Conservation (phyloP, 2,797 vertebrate genomes). For the Nasua narica region DNA sequence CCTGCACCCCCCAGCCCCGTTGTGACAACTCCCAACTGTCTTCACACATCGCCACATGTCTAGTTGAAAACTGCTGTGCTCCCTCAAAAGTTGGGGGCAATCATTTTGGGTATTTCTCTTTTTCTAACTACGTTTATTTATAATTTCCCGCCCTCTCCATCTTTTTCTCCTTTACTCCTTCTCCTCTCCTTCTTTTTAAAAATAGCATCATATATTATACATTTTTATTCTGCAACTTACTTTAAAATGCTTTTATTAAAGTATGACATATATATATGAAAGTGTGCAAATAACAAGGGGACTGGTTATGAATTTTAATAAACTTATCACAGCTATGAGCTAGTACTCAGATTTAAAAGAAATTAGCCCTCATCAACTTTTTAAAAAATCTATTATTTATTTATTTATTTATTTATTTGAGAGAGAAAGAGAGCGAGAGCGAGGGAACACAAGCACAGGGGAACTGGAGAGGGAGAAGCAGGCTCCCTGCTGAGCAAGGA, state of each 20-base stretch:
- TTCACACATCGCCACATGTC: background rate
- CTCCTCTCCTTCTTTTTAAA: background rate
- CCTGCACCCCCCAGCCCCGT: no score
- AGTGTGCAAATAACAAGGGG: background rate
- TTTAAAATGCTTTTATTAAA: background rate
- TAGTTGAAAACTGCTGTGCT: background rate
- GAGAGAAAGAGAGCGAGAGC: no score
- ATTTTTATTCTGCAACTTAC: background rate
- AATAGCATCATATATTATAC: background rate
- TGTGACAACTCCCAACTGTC: background rate
- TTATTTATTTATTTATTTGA: no score
- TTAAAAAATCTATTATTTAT: background rate
- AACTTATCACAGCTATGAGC: background rate
- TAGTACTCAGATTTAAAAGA: background rate
- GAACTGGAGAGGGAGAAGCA: no score
- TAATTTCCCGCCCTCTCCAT: background rate
- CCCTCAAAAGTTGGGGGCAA: accelerated
- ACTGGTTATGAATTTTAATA: background rate
- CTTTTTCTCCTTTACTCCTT: background rate
- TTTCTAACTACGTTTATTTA: background rate
- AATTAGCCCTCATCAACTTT: background rate
- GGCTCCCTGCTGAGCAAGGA: no score
- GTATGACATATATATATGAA: background rate
- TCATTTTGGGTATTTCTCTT: background rate
- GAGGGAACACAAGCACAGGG: no score